Evolutionary conservation across 1,140 invertebrate species (phyloP), one percentile per base, ranked within the genome.

Genomic region (Cyclina sinensis): DNA sequence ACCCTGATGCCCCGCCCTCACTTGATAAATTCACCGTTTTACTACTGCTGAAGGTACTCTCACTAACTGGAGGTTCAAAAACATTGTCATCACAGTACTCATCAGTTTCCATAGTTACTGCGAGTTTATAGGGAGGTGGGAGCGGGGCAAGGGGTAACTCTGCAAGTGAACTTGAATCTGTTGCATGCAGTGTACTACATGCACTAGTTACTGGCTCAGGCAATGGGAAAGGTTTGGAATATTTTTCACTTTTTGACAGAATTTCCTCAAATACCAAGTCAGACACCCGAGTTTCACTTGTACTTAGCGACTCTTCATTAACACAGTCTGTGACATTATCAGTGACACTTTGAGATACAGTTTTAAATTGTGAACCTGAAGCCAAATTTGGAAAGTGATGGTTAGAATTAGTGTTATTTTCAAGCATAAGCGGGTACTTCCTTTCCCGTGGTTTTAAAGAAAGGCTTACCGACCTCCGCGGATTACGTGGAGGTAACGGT

Each of bases 401-500:
- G 48, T 73, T 80, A 81, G 30, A 46, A 51, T 65, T 51, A 43
- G 59, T 82, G 30, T 76, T 73, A 68, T 86, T 79, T 51, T 89
- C 78, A 70, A 91, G 89, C 39, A 91, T 32, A n/a, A 99, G 95
- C 0, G 98, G 98, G 96, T 98, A 97, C 94, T 98, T 98, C 62
- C 98, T 96, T 80, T 98, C 98, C 43, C 98, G 95, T 1, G 98
- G 97, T 91, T 97, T 97, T 30, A 93, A 92, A 86, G 96, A 96
- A 30, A 93, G 78, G 0, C 96, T 96, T 82, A 97, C 96, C 18
- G 97, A 94, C 92, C 97, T 97, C 37, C 97, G 97, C 70, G 97
- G 96, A 92, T 98, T 98, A 90, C 98, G 96, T 0, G 98, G 98
- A 0, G 98, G 98, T 88, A 99, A 94, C 0, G 98, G 98, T 27